Evolutionary conservation across 2,888 invertebrate species (phyloP), one percentile per base, ranked within the genome.

Genomic region (Synanthedon vespiformis): DNA sequence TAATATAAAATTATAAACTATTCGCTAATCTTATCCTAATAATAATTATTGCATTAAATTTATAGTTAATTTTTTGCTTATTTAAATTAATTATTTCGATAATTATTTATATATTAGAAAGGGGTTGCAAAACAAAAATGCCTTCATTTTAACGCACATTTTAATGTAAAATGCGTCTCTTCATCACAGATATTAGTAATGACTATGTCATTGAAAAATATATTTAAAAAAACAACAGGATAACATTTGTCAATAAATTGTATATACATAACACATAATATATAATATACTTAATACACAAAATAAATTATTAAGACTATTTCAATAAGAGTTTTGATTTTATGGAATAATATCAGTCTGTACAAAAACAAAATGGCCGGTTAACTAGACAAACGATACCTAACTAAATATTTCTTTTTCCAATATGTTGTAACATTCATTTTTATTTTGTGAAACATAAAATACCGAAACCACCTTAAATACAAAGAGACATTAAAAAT

Each of bases 131-230:
- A 80, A 74, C 67, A 83, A 83, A 79, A 81, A 74, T 70, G 69
- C 77, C 63, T 58, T 60, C 64, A 64, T 63, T 61, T 62, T 61
- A 67, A 64, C 53, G 63, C 80, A 85, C 84, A 85, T 85, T 86
- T 86, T 86, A 85, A 86, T 86, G 80, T 81, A 84, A 86, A 85
- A 86, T 82, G 85, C 76, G 81, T 68, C 53, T 50, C 40, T 61
- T 62, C 65, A 83, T 84, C 82, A 84, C 83, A 85, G 82, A 78
- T 79, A 54, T 59, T 57, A 27, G 6, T 55, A 51, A 54, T 57
- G 53, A 54, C 51, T 55, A 50, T 50, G 27, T 50, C 50, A 50
- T 34, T 13, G 11, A 50, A 50, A 22, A 50, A 50, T 27, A 50
- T 40, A 50, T 48, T 16, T 48, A 16, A 48, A n/a, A 48, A 12